Base-by-base conservation (phyloP, 1,140 invertebrate genomes). In the Brachionus calyciflorus region DNA sequence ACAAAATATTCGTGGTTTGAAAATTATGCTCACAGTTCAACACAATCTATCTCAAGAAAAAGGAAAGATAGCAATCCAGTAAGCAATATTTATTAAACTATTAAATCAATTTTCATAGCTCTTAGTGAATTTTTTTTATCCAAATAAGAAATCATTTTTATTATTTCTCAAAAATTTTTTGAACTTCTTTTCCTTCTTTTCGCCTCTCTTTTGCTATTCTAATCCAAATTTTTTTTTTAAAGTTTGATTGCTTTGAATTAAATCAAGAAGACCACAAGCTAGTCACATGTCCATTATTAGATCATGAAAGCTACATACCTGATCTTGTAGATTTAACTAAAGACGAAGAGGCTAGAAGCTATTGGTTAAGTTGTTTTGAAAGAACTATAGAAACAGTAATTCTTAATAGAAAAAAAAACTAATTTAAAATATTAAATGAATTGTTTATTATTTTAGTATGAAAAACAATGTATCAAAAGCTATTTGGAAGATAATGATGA, bases 351-450 rank as follows among this genome's bases (percentile, higher is more conserved):
- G 94, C 93, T 19, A 88, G 93, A 80, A 89, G 91, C 78, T 97
- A 97, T 85, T 98, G 95, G 95, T 86, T 97, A 53, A 87, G 90
- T 68, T 95, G 93, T 82, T 92, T 97, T 82, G 90, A 93, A 82
- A 89, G 92, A 79, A 90, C 92, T 53, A 83, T 84, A 30, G 81
- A 82, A 21, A 84, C 85, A 80, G 86, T 87, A 79, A 53, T 49
- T 87, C 91, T 10, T 37, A 37, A 37, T 37, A 5, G 3, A 3
- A 5, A 5, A 5, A 30, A n/a, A 41, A 14, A 17, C 19, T 17
- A 14, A 24, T 44, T 37, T 33, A n/a, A 33, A 41, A 24, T 24
- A 21, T 12, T 9, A 24, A 6, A 17, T 69, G 33, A 30, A 21
- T 6, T 24, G 19, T 17, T 21, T 19, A 1, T 44, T 14, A 76